phyloP scores from a whole-genome alignment of 1,140 invertebrate genomes.

The Hypothenemus hampei region DNA sequence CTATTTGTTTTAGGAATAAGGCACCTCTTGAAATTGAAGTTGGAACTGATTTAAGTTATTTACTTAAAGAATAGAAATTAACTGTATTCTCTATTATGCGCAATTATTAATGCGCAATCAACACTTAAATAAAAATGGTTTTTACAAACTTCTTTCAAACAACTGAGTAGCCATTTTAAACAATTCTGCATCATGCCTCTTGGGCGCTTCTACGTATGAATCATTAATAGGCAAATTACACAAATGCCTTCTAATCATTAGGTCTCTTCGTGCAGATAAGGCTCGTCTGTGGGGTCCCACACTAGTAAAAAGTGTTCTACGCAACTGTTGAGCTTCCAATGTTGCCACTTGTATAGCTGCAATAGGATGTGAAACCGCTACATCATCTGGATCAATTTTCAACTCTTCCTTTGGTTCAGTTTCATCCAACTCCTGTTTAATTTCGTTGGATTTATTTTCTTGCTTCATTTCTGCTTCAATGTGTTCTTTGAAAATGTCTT shows the following conservation, averaged over 20 bases:
- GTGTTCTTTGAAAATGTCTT: slow-evolving; percentile 53
- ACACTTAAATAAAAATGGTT: too few relatives aligned
- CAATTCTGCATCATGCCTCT: slow-evolving; percentile 41
- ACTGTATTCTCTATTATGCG: too few relatives aligned
- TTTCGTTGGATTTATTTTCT: slow-evolving; percentile 23
- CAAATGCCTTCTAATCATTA: slow-evolving; percentile 57
- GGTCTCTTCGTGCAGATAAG: slow-evolving; percentile 59
- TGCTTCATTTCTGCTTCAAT: slow-evolving; percentile 37
- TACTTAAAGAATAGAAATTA: slow-evolving; percentile 45
- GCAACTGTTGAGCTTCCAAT: slow-evolving; percentile 43
- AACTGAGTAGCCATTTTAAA: slow-evolving; percentile 40
- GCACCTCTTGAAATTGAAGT: slow-evolving; percentile 50
- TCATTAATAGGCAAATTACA: slow-evolving; percentile 58
- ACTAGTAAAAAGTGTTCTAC: slow-evolving; percentile 47
- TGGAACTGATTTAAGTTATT: slow-evolving; percentile 57
- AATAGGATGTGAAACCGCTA: slow-evolving; percentile 49
- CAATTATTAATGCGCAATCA: too few relatives aligned
- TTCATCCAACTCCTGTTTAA: slow-evolving; percentile 18
- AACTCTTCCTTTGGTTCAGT: slow-evolving; percentile 20
- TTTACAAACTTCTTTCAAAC: slow-evolving; percentile 38
- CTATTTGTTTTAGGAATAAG: slow-evolving; percentile 49
- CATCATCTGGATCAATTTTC: slow-evolving; percentile 31
- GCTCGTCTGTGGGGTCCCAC: slow-evolving; percentile 53
- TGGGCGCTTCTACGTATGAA: slow-evolving; percentile 41
- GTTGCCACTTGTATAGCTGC: slow-evolving; percentile 57